A percentile compares a stretch with the other conserved stretches of the same genome.
Evolutionary conservation across 2,113 vertebrate species (phyloP).

Genomic region (Burhinus oedicnemus): DNA sequence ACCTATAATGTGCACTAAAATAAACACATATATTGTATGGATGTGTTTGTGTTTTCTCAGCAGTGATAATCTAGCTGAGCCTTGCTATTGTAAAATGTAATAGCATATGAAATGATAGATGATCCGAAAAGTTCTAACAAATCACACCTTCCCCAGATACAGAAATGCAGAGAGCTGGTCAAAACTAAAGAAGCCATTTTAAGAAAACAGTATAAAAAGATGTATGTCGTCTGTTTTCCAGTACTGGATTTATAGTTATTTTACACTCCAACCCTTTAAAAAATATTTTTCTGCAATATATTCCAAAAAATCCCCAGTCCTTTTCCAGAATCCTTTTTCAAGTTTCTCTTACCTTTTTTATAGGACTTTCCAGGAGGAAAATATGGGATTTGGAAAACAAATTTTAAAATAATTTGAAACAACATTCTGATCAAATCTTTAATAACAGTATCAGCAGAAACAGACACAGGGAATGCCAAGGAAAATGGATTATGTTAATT

Average conservation of each 20-base stretch:
- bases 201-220: neutral
- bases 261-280: neutral
- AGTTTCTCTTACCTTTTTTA: neutral
- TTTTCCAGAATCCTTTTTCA: neutral
- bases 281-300: neutral
- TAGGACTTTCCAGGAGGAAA: neutral
- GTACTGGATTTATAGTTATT: neutral
- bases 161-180: neutral
- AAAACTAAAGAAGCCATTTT: slow-evolving; percentile 21
- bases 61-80: neutral
- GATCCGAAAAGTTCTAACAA: neutral
- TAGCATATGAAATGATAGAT: neutral
- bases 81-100: neutral
- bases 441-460: slow-evolving; percentile 29
- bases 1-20: slow-evolving; percentile 26
- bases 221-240: neutral
- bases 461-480: neutral
- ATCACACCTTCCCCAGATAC: neutral
- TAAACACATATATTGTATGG: slow-evolving; percentile 1
- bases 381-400: neutral
- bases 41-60: slow-evolving; percentile 11
- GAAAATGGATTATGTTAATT: slow-evolving; percentile 41
- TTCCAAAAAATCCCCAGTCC: neutral
- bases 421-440: slow-evolving; percentile 21
- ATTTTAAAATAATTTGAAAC: neutral